Evolutionary conservation across 2,888 invertebrate species (phyloP).

Genomic region (Nesidiocoris tenuis): DNA sequence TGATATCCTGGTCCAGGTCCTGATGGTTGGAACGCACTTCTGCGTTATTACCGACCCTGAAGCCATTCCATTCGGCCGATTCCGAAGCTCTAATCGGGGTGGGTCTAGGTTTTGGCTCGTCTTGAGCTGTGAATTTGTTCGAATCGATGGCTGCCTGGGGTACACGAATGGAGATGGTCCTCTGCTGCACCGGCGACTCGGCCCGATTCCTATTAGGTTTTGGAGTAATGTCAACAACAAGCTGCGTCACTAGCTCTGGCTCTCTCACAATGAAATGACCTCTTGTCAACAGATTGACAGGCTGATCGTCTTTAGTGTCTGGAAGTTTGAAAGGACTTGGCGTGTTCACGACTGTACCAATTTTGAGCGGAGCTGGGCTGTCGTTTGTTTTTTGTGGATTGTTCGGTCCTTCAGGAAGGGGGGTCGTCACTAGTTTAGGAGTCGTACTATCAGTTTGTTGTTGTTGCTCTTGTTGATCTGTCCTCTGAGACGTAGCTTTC

Average conservation of each 20-base stretch:
- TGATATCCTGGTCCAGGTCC: slow-evolving; percentile 25
- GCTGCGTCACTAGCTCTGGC: slow-evolving; percentile 28
- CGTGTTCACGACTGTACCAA: slow-evolving; percentile 26
- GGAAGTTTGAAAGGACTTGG: slow-evolving; percentile 39
- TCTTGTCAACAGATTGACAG: slow-evolving; percentile 31
- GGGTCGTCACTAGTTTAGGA: slow-evolving; percentile 4
- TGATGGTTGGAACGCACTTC: slow-evolving; percentile 32
- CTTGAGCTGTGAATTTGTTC: slow-evolving; percentile 29
- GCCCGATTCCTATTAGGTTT: slow-evolving; percentile 33
- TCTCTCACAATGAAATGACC: slow-evolving; percentile 38
- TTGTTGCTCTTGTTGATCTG: not conserved
- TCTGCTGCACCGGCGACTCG: slow-evolving; percentile 11
- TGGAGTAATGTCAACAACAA: slow-evolving; percentile 44
- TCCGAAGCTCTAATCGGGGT: slow-evolving; percentile 35
- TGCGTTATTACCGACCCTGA: slow-evolving; percentile 1
- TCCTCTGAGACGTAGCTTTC: slow-evolving; percentile 22
- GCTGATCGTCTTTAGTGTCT: slow-evolving; percentile 20
- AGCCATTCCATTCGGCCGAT: slow-evolving; percentile 41
- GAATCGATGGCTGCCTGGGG: slow-evolving; percentile 43
- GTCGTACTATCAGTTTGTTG: slow-evolving; percentile 24
- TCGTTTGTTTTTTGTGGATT: slow-evolving; percentile 13
- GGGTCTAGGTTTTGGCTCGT: slow-evolving; percentile 15
- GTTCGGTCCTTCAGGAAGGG: slow-evolving; percentile 27
- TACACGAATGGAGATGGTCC: slow-evolving; percentile 41
- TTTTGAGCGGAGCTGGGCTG: not conserved